Conservation (phyloP, 2,113 vertebrate species). For the Corythornis madagascariensis region DNA sequence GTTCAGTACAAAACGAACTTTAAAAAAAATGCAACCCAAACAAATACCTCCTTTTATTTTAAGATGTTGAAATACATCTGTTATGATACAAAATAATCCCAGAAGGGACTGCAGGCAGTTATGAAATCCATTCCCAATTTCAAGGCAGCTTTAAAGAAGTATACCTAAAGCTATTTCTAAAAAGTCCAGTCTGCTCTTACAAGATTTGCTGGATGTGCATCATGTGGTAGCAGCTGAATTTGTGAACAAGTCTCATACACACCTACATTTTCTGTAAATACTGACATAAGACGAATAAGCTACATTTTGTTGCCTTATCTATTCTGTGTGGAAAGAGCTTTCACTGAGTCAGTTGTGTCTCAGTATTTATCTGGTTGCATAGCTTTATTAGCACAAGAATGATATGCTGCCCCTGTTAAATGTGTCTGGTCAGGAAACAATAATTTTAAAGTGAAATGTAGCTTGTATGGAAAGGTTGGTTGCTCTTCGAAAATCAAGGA, state of each 20-base stretch:
- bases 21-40: not conserved
- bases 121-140: not conserved
- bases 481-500: not conserved
- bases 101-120: not conserved
- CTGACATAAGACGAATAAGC: not conserved
- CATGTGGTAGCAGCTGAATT: not conserved
- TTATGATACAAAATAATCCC: not conserved
- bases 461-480: not conserved
- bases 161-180: not conserved
- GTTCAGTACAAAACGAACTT: not conserved
- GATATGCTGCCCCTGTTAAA: not conserved
- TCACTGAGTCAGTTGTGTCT: not conserved
- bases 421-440: not conserved
- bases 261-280: not conserved
- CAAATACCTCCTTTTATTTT: accelerated
- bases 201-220: not conserved
- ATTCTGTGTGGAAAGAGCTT: not conserved
- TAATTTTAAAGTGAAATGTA: not conserved
- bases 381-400: not conserved
- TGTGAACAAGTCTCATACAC: not conserved
- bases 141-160: not conserved
- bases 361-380: not conserved
- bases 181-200: not conserved
- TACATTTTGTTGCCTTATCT: not conserved
- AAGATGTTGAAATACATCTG: not conserved